A percentile compares a stretch with the other conserved stretches of the same genome.
phyloP scores from a whole-genome alignment of 2,888 invertebrate species.

The Poecilus cupreus region DNA sequence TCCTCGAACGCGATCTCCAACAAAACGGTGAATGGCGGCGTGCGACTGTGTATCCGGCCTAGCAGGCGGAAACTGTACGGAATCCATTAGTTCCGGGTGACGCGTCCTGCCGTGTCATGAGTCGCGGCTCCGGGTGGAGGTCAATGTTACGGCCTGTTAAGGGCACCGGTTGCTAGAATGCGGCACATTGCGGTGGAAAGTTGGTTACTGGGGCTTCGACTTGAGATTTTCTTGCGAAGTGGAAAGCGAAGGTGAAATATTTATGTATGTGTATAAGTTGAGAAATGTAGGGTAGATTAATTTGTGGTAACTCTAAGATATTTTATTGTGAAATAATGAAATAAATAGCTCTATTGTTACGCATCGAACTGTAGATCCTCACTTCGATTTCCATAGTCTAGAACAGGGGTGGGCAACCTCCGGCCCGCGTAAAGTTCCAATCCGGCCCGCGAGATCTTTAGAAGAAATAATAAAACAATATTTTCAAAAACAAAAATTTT shows the following conservation, averaged over 20 bases:
- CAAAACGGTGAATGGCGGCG: neutral
- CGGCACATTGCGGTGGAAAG: neutral
- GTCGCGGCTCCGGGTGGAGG: constrained; percentile 2
- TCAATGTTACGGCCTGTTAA: constrained; percentile 16
- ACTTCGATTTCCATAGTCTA: no score
- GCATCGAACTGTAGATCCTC: no score
- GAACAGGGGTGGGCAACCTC: no score
- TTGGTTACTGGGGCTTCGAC: neutral
- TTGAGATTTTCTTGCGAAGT: neutral
- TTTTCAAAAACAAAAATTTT: no score
- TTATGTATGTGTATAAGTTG: neutral
- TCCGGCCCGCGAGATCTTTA: no score
- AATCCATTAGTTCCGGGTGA: constrained; percentile 33
- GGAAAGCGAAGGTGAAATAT: neutral
- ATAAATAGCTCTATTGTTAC: no score
- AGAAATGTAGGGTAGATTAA: no score
- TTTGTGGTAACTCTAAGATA: no score
- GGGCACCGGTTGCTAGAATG: neutral
- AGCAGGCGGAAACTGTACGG: neutral
- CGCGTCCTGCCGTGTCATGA: neutral
- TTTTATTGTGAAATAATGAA: no score
- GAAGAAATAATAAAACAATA: no score
- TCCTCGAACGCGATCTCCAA: neutral
- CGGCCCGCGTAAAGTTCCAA: no score
- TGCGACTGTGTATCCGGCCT: neutral